Base-by-base conservation (phyloP, 2,888 invertebrate species). In the Drosophila birchii region DNA sequence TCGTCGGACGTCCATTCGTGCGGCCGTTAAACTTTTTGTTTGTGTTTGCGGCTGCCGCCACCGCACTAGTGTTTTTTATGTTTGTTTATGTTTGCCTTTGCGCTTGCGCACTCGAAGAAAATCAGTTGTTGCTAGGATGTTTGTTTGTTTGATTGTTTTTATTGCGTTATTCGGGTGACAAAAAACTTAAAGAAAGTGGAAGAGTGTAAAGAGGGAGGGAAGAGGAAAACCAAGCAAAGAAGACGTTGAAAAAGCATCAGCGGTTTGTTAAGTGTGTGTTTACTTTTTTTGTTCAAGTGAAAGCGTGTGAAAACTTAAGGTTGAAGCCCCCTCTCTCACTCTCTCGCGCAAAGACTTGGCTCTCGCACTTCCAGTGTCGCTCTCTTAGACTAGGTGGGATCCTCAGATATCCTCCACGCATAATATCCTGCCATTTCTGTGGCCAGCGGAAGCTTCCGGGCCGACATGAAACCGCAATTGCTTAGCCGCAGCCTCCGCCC, bases 301-400 rank as follows among this genome's bases (percentile, higher is more conserved):
- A 85, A 85, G 84, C 87, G 84, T 87, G 84, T 82, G 84, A 86
- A 84, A 81, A 26, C 56, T 53, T 64, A 66, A 78, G 80, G 75
- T 58, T 61, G 64, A 66, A 56, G 45, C 51, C 61, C 78, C 62
- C 34, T 71, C 29, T 29, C 26, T 71, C 29, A 8, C 26, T 26
- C 29, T 29, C 57, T 66, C 53, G 29, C 34, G 44, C 54, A 26
- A 44, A 44, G 23, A 44, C 41, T n/a, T 36, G 44, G 36, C 47
- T 54, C 58, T 44, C 18, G 18, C 38, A 57, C 54, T 64, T 16
- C 26, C 16, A 45, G 34, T 4, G 29, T 12, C 20, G 29, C 43
- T 16, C 20, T 23, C 55, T 36, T 38, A 32, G 32, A 11, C 32
- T 29, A 9, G 5, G 32, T 20, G 49, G n/a, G n/a, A 51, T 20